These are phyloP conservation scores for Sarcophaga peregrina DNA, from an alignment of 1,140 invertebrate genomes.

Conservation along the genomic window DNA sequence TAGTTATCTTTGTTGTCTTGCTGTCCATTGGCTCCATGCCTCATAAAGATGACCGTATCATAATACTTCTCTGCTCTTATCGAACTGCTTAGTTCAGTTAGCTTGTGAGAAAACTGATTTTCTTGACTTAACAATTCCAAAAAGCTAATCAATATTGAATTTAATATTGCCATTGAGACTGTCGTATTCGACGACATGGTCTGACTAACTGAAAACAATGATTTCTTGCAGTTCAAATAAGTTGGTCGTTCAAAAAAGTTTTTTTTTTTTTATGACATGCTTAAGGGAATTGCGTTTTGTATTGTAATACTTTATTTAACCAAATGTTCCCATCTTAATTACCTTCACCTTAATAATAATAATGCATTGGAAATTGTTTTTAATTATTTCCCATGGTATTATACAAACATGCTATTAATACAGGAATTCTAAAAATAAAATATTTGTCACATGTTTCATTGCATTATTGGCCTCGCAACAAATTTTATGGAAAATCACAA, in stretches of 20 bases:
- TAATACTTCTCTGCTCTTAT: neutral
- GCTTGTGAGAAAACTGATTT: neutral
- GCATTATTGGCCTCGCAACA: no score
- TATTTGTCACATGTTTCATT: no score
- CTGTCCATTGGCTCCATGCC: neutral
- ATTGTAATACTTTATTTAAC: no score
- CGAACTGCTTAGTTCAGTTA: neutral
- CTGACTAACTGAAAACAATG: neutral
- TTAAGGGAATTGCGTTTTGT: neutral
- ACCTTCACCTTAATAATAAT: no score
- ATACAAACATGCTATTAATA: no score
- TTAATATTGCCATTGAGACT: neutral
- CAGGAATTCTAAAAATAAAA: no score
- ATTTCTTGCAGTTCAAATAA: neutral
- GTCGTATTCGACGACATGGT: neutral
- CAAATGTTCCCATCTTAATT: no score
- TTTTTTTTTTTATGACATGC: neutral
- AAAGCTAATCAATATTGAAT: constrained; percentile 8
- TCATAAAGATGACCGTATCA: neutral
- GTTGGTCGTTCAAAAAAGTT: neutral
- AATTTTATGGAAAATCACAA: no score
- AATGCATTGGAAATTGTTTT: no score
- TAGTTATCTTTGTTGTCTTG: neutral
- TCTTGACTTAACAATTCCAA: neutral
- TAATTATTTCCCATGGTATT: no score